phyloP scores from a whole-genome alignment of 2,113 vertebrate genomes.

The Saccopteryx leptura region DNA sequence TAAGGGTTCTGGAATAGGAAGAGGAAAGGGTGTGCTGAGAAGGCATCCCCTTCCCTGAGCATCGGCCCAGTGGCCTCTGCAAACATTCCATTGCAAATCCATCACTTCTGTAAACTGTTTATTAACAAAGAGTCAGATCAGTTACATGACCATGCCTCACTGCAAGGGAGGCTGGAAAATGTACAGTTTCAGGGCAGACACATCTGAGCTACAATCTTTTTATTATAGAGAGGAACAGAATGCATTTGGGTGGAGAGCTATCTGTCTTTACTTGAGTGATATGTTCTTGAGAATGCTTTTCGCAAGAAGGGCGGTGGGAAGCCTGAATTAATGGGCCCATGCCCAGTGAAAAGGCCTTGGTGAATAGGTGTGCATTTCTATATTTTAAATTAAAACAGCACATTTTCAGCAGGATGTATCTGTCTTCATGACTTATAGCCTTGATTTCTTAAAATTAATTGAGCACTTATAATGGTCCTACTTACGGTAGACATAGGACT shows the following conservation, averaged over 20 bases:
- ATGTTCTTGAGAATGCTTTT: background rate
- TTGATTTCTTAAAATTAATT: constrained; percentile 30
- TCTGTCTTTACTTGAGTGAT: background rate
- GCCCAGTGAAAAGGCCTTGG: background rate
- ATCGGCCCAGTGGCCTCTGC: background rate
- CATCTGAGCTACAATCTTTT: background rate
- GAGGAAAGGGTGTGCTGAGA: background rate
- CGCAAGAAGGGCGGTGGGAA: background rate
- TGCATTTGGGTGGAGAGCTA: background rate
- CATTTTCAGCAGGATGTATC: background rate
- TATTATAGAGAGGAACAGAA: background rate
- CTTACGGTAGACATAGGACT: background rate
- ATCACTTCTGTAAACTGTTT: background rate
- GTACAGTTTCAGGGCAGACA: background rate
- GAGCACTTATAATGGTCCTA: background rate
- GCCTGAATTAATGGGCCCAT: background rate
- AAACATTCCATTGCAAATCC: background rate
- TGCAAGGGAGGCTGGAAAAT: background rate
- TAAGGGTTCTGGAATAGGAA: background rate
- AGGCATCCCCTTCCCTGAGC: background rate
- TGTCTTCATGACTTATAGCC: background rate
- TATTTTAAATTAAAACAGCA: constrained; percentile 48
- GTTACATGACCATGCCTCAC: too few relatives aligned
- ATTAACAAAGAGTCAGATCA: background rate
- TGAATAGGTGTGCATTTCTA: background rate